These are phyloP conservation scores for Agrilus planipennis DNA, from an alignment of 1,140 invertebrate genomes.

Conservation along the genomic window DNA sequence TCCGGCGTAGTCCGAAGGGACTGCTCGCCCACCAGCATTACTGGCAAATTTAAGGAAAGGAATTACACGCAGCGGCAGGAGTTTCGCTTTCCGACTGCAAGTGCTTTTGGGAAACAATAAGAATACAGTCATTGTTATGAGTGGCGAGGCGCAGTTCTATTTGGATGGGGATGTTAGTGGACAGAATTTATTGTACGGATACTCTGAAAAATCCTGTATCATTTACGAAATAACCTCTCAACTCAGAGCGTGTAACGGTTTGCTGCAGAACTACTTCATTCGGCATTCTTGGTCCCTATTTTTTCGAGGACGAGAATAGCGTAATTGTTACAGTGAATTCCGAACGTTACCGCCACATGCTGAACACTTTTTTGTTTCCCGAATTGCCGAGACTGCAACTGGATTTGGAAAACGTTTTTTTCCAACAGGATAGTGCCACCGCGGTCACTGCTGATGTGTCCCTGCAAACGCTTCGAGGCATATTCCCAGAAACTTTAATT, in stretches of 20 bases:
- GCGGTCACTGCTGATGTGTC: slow-evolving; percentile 21
- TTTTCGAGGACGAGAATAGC: slow-evolving; percentile 8
- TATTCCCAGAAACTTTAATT: slow-evolving; percentile 15
- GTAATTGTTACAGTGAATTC: slow-evolving; percentile 5
- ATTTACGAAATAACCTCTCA: slow-evolving; percentile 3
- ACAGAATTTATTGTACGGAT: slow-evolving; percentile 4
- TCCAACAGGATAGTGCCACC: slow-evolving; percentile 20
- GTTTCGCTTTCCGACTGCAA: slow-evolving; percentile 7
- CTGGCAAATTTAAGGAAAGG: too few species aligned
- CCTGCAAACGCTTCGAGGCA: slow-evolving; percentile 16
- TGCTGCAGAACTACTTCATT: slow-evolving; percentile 12
- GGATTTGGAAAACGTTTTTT: background rate
- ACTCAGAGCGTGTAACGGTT: slow-evolving; percentile 17
- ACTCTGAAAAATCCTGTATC: slow-evolving; percentile 2
- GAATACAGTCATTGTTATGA: background rate
- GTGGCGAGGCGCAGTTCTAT: slow-evolving; percentile 5
- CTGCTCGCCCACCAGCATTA: too few species aligned
- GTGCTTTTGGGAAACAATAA: slow-evolving; percentile 3
- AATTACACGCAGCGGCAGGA: slow-evolving; percentile 6
- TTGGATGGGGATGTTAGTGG: background rate
- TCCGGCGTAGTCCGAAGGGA: too few species aligned
- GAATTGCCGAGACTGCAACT: slow-evolving; percentile 1
- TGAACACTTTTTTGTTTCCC: slow-evolving; percentile 7
- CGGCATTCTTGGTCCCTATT: slow-evolving; percentile 7
- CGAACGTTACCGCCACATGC: slow-evolving; percentile 6